Conservation (phyloP, 1,140 invertebrate species). For the Eriosoma lanigerum region DNA sequence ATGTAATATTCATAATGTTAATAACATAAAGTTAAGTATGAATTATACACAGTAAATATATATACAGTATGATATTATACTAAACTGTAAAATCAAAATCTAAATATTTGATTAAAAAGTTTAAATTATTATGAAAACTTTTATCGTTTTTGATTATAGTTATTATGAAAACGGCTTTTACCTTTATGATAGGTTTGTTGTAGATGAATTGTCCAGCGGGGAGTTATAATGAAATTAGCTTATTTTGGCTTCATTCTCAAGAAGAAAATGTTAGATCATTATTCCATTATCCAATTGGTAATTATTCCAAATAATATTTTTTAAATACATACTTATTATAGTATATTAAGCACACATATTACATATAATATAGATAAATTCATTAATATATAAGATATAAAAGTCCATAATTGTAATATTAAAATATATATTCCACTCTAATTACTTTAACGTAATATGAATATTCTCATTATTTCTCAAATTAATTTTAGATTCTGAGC, state of each 20-base stretch:
- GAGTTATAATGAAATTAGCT: slow-evolving; percentile 86
- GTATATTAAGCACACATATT: neutral
- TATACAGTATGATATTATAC: neutral
- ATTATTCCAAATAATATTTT: slow-evolving; percentile 21
- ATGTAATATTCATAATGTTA: neutral
- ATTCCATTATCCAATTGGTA: slow-evolving; percentile 76
- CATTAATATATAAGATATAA: neutral
- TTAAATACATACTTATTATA: neutral
- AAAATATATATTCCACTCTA: too few species aligned
- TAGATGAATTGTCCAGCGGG: slow-evolving; percentile 88
- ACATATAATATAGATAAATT: neutral
- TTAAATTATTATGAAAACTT: neutral
- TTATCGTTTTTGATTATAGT: neutral
- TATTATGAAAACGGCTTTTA: slow-evolving; percentile 43
- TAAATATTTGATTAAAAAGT: neutral
- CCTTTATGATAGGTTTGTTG: slow-evolving; percentile 53
- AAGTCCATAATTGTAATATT: too few species aligned
- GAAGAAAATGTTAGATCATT: slow-evolving; percentile 89
- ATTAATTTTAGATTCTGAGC: too few species aligned
- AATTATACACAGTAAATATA: neutral
- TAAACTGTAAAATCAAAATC: too few species aligned
- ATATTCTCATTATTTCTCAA: too few species aligned
- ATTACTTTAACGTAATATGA: too few species aligned
- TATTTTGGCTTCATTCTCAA: slow-evolving; percentile 96
- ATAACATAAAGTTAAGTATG: neutral